Conservation (phyloP, 2,113 vertebrate genomes). For the Andinoacara biseriatus region DNA sequence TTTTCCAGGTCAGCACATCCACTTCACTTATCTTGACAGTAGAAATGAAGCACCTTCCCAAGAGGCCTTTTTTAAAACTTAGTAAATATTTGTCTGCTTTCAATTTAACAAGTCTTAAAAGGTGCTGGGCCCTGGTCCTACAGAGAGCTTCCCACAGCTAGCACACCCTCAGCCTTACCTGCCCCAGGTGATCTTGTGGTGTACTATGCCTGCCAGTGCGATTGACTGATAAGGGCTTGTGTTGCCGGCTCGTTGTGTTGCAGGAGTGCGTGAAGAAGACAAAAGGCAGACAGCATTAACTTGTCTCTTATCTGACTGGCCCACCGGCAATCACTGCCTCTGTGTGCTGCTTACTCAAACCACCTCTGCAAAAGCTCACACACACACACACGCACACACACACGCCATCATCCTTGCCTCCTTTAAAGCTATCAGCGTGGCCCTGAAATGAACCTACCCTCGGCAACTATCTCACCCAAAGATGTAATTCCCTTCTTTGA, state of each 20-base stretch:
- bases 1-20: background rate
- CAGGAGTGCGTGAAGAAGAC: conserved; percentile 74
- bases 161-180: conserved; percentile 49
- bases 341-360: conserved; percentile 47
- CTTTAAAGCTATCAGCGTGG: conserved; percentile 30
- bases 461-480: conserved; percentile 42
- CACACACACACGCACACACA: conserved; percentile 13
- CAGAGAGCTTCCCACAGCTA: conserved; percentile 47
- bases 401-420: conserved; percentile 5
- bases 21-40: conserved; percentile 52
- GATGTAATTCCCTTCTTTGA: conserved; percentile 49
- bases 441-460: conserved; percentile 67
- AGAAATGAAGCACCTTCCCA: conserved; percentile 49
- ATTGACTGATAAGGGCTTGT: conserved; percentile 65
- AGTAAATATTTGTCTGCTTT: no score
- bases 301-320: conserved; percentile 71
- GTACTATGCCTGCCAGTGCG: conserved; percentile 45
- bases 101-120: conserved; percentile 53
- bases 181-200: conserved; percentile 55
- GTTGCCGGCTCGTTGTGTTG: conserved; percentile 68
- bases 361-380: conserved; percentile 1
- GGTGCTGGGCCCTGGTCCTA: conserved; percentile 36
- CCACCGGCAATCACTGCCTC: conserved; percentile 53
- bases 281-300: conserved; percentile 77
- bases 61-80: conserved; percentile 31